phyloP scores from a whole-genome alignment of 2,113 vertebrate genomes.

The Triplophysa tibetana region DNA sequence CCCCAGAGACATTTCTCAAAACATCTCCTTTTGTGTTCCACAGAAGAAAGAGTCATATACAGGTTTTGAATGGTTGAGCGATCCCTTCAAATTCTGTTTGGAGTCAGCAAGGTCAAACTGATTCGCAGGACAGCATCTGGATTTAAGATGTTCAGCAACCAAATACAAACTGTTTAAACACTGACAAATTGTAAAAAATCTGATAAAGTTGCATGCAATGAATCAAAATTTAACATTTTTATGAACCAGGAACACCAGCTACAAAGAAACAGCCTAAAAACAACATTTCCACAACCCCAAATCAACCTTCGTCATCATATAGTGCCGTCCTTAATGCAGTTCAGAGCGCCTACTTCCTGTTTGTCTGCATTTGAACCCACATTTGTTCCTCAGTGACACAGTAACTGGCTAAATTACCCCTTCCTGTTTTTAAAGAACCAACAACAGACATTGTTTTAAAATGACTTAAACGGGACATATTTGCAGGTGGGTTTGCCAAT shows the following conservation, averaged over 20 bases:
- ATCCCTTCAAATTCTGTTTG: background rate
- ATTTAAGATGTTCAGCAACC: background rate
- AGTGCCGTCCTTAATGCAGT: background rate
- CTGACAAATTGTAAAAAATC: background rate
- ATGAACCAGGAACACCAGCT: slow-evolving; percentile 30
- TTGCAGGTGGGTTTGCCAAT: too few relatives aligned
- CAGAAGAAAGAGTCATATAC: too few relatives aligned
- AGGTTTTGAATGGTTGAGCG: too few relatives aligned
- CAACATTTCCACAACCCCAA: background rate
- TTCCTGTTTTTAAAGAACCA: background rate
- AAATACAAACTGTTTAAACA: background rate
- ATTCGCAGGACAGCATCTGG: background rate
- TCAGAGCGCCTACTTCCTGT: slow-evolving; percentile 21
- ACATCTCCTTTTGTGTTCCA: too few relatives aligned
- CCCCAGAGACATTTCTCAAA: too few relatives aligned
- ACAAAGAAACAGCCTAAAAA: background rate
- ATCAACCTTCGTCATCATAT: background rate
- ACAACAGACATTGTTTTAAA: background rate
- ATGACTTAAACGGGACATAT: too few relatives aligned
- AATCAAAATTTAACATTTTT: slow-evolving; percentile 10
- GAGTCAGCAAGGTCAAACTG: background rate
- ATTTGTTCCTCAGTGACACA: background rate
- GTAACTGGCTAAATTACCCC: background rate
- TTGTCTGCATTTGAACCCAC: background rate
- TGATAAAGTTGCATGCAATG: slow-evolving; percentile 25